phyloP scores from a whole-genome alignment of 2,797 vertebrate genomes.

The Spinus olivaceus region DNA sequence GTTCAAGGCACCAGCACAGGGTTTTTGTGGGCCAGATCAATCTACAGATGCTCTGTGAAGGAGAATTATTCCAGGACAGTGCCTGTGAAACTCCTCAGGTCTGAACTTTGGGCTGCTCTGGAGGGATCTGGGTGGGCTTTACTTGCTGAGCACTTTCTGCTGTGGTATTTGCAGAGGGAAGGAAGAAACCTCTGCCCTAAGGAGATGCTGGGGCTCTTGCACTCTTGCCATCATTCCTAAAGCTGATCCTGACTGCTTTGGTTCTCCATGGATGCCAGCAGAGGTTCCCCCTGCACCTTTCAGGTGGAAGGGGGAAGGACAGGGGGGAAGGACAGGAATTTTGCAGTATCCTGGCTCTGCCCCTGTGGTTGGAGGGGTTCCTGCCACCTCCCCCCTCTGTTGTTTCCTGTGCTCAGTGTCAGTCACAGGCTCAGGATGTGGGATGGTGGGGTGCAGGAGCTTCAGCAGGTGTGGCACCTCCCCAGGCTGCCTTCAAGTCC shows the following conservation, averaged over 20 bases:
- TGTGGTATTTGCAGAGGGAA: not conserved
- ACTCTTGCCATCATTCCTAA: not conserved
- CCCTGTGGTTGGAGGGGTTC: not conserved
- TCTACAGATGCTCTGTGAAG: not conserved
- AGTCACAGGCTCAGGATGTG: accelerated
- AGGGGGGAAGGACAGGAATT: not conserved
- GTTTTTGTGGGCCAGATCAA: not conserved
- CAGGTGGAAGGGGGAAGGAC: too few relatives aligned
- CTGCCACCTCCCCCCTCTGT: accelerated
- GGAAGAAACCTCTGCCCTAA: not conserved
- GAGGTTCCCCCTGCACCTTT: not conserved
- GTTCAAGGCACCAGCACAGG: not conserved
- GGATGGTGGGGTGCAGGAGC: not conserved
- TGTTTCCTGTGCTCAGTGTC: accelerated
- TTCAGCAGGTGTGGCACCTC: not conserved
- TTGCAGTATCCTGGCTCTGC: accelerated
- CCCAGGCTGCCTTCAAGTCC: accelerated
- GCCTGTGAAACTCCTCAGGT: not conserved
- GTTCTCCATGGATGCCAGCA: accelerated
- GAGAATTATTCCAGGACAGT: not conserved
- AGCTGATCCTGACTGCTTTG: not conserved
- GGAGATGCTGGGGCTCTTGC: accelerated
- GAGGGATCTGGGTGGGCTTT: not conserved
- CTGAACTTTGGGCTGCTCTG: not conserved
- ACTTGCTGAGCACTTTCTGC: not conserved